A percentile compares a stretch with the other conserved stretches of the same genome.
Conservation (phyloP, 2,113 vertebrate species). For the Rhea pennata region DNA sequence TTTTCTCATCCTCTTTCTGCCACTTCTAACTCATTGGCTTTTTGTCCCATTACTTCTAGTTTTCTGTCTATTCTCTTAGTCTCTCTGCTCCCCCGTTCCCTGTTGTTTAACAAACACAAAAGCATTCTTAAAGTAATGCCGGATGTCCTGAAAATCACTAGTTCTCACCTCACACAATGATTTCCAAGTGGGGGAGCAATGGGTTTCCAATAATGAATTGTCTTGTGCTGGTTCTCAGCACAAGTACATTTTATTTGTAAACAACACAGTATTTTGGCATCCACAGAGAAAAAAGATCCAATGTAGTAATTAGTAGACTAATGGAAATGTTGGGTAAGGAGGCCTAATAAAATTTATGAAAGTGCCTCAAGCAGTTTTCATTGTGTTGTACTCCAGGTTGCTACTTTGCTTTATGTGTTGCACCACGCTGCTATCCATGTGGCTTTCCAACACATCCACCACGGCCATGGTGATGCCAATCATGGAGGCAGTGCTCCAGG, state of each 20-base stretch:
- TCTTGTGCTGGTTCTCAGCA: neutral
- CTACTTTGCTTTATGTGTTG: conserved; percentile 99
- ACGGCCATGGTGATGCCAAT: conserved; percentile 99
- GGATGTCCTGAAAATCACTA: neutral
- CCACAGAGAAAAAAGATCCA: neutral
- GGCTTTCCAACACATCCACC: conserved; percentile 98
- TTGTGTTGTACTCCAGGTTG: conserved; percentile 78
- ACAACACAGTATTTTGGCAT: neutral
- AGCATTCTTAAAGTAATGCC: neutral
- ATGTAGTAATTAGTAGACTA: neutral
- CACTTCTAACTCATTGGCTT: neutral
- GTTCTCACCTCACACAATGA: neutral
- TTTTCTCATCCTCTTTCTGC: neutral
- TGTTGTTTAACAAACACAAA: neutral
- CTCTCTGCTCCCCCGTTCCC: neutral
- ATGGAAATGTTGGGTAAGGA: neutral
- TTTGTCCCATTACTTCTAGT: neutral
- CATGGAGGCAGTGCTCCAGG: conserved; percentile 94
- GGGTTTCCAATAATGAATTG: fast-evolving
- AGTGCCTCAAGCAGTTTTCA: neutral
- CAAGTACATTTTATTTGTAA: neutral
- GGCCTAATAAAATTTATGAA: neutral
- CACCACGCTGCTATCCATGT: conserved; percentile 95
- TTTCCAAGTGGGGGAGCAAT: neutral
- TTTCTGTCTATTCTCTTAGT: neutral